These are phyloP conservation scores for Aphelenchoides bicaudatus DNA, from an alignment of 2,888 invertebrate genomes.

Conservation along the genomic window DNA sequence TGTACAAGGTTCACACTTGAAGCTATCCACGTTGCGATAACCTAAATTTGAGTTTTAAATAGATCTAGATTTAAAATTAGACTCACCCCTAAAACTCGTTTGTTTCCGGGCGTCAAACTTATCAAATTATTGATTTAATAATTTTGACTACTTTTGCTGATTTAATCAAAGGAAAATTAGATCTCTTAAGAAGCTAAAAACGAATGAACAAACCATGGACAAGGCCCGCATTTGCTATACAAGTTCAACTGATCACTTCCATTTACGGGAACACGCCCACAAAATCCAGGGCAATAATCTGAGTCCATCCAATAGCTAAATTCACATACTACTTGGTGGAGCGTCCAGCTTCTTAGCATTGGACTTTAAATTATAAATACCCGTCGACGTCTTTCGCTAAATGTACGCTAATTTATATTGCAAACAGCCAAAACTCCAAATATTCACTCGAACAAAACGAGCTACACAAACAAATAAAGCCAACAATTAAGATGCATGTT, in stretches of 20 bases:
- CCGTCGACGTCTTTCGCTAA: no score
- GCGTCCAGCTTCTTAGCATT: no score
- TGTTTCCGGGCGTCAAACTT: background rate
- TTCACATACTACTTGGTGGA: no score
- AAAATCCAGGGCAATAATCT: conserved; percentile 33
- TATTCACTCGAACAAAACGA: background rate
- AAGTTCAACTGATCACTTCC: background rate
- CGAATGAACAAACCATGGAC: conserved; percentile 18
- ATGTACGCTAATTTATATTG: no score
- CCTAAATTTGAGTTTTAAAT: conserved; percentile 15
- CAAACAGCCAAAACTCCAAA: background rate
- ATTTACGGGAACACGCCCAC: conserved; percentile 27
- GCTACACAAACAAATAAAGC: background rate
- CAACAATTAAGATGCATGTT: background rate
- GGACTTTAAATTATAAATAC: no score
- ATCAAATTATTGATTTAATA: background rate
- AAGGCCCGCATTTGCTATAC: conserved; percentile 17
- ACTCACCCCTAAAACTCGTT: background rate
- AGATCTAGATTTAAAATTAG: conserved; percentile 15
- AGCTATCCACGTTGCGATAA: conserved; percentile 28
- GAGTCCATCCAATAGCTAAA: no score
- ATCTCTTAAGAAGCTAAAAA: conserved; percentile 16
- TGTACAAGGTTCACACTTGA: conserved; percentile 41
- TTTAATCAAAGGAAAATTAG: no score
- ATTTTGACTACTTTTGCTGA: conserved; percentile 7